phyloP scores from a whole-genome alignment of 2,888 invertebrate species.

The Drosophila hawaiiensis region DNA sequence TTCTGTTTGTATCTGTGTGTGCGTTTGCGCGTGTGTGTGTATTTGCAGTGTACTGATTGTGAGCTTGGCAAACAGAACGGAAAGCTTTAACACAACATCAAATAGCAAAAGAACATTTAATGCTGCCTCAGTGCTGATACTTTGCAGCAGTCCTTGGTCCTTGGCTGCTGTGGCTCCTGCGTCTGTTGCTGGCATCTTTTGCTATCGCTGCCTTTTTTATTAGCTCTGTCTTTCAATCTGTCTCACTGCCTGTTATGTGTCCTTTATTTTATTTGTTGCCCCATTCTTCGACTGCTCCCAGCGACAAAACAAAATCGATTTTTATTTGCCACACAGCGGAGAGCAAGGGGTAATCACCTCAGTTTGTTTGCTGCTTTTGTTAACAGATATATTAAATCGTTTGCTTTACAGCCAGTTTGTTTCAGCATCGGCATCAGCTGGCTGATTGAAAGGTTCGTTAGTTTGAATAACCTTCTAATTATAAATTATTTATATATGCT shows the following conservation, averaged over 20 bases:
- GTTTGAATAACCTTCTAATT: conserved; percentile 20
- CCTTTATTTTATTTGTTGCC: conserved; percentile 67
- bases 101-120: conserved; percentile 29
- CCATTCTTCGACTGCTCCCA: conserved; percentile 28
- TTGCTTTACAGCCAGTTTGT: conserved; percentile 30
- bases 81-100: conserved; percentile 56
- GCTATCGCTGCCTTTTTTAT: conserved; percentile 57
- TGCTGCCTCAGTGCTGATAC: conserved; percentile 16
- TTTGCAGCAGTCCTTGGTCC: conserved; percentile 24
- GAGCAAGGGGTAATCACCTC: conserved; percentile 13
- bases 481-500: conserved; percentile 17
- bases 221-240: conserved; percentile 66
- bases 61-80: conserved; percentile 30
- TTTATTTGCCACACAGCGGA: conserved; percentile 48
- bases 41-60: conserved; percentile 23
- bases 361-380: conserved; percentile 53
- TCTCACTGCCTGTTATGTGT: conserved; percentile 50
- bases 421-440: conserved; percentile 7
- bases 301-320: conserved; percentile 58
- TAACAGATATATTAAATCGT: conserved; percentile 51
- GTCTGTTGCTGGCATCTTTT: conserved; percentile 43
- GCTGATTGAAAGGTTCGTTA: conserved; percentile 38
- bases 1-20: background rate
- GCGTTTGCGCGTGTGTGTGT: conserved; percentile 8
- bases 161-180: conserved; percentile 14